phyloP scores from a whole-genome alignment of 2,888 invertebrate species.

The Torymus tubicola region DNA sequence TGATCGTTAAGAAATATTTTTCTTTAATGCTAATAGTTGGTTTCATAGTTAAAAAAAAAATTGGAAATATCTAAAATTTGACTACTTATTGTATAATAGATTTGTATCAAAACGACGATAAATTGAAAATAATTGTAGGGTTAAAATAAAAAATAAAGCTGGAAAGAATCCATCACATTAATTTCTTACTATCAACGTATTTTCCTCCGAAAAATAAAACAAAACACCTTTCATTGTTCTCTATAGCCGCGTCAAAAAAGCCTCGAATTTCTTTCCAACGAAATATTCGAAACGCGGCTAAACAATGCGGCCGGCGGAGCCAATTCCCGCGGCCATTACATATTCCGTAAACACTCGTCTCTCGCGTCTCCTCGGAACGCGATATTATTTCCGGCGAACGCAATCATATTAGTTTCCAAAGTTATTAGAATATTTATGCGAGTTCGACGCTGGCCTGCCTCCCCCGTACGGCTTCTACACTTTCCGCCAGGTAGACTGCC shows the following conservation, averaged over 20 bases:
- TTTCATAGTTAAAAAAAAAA: not conserved
- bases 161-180: too few relatives aligned
- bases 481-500: conserved; percentile 43
- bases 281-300: too few relatives aligned
- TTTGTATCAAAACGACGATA: too few relatives aligned
- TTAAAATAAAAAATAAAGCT: too few relatives aligned
- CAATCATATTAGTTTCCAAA: conserved; percentile 71
- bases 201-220: too few relatives aligned
- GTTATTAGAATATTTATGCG: conserved; percentile 71
- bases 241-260: too few relatives aligned
- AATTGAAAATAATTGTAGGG: too few relatives aligned
- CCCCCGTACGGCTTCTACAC: conserved; percentile 27
- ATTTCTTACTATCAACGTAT: too few relatives aligned
- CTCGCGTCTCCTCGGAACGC: conserved; percentile 47
- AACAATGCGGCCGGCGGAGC: not conserved
- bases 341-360: conserved; percentile 56
- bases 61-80: not conserved
- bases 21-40: not conserved
- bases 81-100: too few relatives aligned
- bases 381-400: conserved; percentile 66
- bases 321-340: conserved; percentile 38
- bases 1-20: not conserved
- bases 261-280: too few relatives aligned
- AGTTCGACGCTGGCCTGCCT: conserved; percentile 57
- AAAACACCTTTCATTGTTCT: too few relatives aligned